Base-by-base conservation (phyloP, 2,113 vertebrate genomes). In the Bos javanicus region DNA sequence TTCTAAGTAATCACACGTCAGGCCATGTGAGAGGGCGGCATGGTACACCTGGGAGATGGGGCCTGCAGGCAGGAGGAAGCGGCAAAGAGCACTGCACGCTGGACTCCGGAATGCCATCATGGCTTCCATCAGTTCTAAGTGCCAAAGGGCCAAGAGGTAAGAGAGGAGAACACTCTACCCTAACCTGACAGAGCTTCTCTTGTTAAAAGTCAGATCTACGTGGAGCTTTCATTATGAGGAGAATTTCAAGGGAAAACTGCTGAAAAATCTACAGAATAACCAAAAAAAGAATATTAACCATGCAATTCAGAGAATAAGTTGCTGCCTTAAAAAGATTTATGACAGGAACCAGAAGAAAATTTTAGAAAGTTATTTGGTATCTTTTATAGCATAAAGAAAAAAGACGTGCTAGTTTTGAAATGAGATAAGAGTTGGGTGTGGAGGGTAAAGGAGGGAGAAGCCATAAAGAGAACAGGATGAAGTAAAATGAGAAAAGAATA, bases 241-340 rank as follows among this genome's bases (percentile, higher is more conserved):
- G 15, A 64, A 54, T 33, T 71, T 83, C 87, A 83, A 52, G 26
- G 28, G 8, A 48, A 59, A 91, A 52, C 33, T 74, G 17, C 17
- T 46, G 8, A 56, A 87, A 97, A 85, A 43, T 62, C 6, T 67
- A 88, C 1, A 64, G 54, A 84, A 56, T 33, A 96, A 88, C 5
- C 3, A 78, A 0, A 36, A 21, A 43, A 39, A 43, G 17, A 95
- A 80, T 84, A 52, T 23, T 81, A n/a, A 67, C 36, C 56, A 33
- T 59, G 30, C 48, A 54, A 46, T 28, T 94, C 33, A 80, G 83
- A 74, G n/a, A 93, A 83, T 26, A 90, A 17, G 3, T 87, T 56
- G 17, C 54, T 94, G 95, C 46, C 12, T 95, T 92, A 87, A 87
- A 89, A 59, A 80, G 46, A 74, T 74, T 88, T 39, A 76, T 60